Evolutionary conservation across 1,140 invertebrate genomes (phyloP).

Genomic region (Plutomurus gul): DNA sequence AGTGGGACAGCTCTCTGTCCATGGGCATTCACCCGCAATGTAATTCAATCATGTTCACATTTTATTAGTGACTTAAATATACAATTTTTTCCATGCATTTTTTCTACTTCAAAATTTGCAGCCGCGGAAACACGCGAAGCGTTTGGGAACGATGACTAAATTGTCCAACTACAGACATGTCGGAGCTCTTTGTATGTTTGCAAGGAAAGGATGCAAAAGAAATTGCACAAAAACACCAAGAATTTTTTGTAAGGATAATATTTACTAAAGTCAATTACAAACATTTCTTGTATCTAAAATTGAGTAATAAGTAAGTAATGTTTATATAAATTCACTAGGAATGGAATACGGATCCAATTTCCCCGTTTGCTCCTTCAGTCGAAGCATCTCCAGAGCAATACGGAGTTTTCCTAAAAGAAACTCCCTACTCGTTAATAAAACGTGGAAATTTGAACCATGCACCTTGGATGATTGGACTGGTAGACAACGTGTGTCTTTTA

Average conservation of each 20-base stretch:
- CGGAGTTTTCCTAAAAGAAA: slow-evolving; percentile 63
- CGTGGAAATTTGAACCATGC: not conserved
- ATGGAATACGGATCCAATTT: slow-evolving; percentile 65
- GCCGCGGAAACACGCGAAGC: slow-evolving; percentile 69
- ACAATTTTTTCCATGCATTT: no score
- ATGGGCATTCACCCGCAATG: slow-evolving; percentile 72
- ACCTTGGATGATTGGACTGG: slow-evolving; percentile 51
- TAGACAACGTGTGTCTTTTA: slow-evolving; percentile 41
- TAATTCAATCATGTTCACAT: no score
- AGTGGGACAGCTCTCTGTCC: slow-evolving; percentile 74
- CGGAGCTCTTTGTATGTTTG: slow-evolving; percentile 73
- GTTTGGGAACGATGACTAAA: slow-evolving; percentile 69
- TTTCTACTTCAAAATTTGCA: no score
- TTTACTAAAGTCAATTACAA: not conserved
- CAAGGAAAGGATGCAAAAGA: slow-evolving; percentile 65
- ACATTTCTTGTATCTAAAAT: no score
- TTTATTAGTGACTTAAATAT: no score
- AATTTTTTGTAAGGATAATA: slow-evolving; percentile 60
- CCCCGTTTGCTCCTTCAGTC: slow-evolving; percentile 66
- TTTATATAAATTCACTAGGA: slow-evolving; percentile 56
- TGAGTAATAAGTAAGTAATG: not conserved
- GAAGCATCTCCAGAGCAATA: slow-evolving; percentile 59
- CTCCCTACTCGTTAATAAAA: slow-evolving; percentile 58
- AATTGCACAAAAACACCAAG: slow-evolving; percentile 59
- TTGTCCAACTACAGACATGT: slow-evolving; percentile 64